A percentile compares a stretch with the other conserved stretches of the same genome.
Conservation (phyloP, 2,888 invertebrate species). For the Lucinisca nassula region DNA sequence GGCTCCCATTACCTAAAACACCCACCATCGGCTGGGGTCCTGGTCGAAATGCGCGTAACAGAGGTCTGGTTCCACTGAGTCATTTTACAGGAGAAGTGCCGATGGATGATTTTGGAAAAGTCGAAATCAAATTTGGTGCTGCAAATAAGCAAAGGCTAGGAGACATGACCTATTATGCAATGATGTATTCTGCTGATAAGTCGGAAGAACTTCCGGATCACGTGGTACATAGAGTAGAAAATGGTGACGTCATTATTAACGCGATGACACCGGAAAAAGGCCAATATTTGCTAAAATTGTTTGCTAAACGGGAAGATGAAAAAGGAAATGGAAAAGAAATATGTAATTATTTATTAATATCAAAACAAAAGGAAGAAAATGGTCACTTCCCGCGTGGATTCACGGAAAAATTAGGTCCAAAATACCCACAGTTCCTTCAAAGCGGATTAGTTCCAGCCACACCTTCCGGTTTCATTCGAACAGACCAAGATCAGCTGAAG, state of each 20-base stretch:
- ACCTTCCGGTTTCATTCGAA: conserved; percentile 66
- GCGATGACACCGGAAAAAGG: conserved; percentile 68
- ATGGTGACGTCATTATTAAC: conserved; percentile 75
- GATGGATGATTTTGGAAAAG: conserved; percentile 68
- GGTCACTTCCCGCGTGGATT: conserved; percentile 72
- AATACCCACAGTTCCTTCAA: conserved; percentile 55
- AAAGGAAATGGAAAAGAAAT: conserved; percentile 59
- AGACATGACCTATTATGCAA: conserved; percentile 66
- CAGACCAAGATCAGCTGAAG: conserved; percentile 69
- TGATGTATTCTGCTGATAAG: conserved; percentile 64
- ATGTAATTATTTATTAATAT: conserved; percentile 73
- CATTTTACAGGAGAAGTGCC: conserved; percentile 72
- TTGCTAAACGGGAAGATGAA: conserved; percentile 59
- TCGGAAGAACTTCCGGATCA: conserved; percentile 68
- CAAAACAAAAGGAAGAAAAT: conserved; percentile 70
- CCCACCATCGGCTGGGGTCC: conserved; percentile 86
- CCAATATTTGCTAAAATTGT: conserved; percentile 72
- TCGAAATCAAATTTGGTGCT: conserved; percentile 70
- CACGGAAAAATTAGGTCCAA: conserved; percentile 66
- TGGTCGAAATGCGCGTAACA: conserved; percentile 64
- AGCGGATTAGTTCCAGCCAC: conserved; percentile 66
- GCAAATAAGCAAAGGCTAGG: conserved; percentile 56
- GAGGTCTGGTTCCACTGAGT: conserved; percentile 73
- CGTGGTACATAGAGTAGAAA: conserved; percentile 72
- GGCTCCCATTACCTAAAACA: conserved; percentile 79